These are phyloP conservation scores for Lutraria lutraria DNA, from an alignment of 2,888 invertebrate species.

Conservation along the genomic window DNA sequence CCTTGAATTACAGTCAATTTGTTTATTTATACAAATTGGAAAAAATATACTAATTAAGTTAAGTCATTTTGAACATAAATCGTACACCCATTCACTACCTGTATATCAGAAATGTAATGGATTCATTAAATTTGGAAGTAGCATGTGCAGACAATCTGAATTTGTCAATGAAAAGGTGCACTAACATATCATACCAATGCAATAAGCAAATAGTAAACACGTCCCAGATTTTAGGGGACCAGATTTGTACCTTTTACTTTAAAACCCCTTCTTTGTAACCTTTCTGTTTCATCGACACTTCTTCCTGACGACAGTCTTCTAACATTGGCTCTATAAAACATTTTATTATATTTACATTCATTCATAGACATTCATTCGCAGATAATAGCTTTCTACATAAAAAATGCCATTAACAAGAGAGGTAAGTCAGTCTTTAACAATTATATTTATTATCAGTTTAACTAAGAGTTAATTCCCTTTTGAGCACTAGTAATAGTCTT, in stretches of 20 bases:
- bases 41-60: too few species aligned
- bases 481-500: neutral
- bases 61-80: too few species aligned
- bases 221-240: too few species aligned
- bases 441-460: neutral
- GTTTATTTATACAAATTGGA: too few species aligned
- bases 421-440: neutral
- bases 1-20: too few species aligned
- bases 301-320: neutral
- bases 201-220: too few species aligned
- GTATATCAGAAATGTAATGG: neutral
- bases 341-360: neutral
- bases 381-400: neutral
- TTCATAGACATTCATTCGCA: neutral
- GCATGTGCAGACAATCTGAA: neutral
- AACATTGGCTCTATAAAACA: constrained; percentile 23
- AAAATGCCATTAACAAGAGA: neutral
- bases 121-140: neutral
- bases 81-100: too few species aligned
- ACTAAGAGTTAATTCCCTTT: neutral
- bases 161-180: neutral
- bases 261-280: constrained; percentile 19
- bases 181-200: too few species aligned
- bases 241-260: constrained; percentile 28
- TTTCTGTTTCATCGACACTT: constrained; percentile 23